Base-by-base conservation (phyloP, 2,113 vertebrate genomes). In the Embiotoca jacksoni region DNA sequence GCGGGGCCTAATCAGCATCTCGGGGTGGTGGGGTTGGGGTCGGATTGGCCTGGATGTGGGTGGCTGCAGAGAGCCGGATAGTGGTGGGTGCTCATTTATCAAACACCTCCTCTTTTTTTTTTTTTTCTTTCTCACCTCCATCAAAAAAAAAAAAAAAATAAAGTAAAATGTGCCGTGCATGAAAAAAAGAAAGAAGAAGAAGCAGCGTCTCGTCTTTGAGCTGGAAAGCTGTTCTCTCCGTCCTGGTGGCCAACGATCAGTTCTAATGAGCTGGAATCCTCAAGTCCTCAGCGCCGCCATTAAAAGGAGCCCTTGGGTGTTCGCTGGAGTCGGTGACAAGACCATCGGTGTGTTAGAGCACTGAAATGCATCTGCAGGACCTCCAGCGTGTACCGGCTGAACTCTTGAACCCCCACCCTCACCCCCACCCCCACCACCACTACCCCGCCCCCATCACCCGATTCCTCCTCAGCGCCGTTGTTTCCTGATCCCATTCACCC, bases 281-380 rank as follows among this genome's bases (percentile, higher is more conserved):
- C 23, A 23, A 69, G 81, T 80, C 63, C 77, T 84, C 72, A 36
- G 2, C 14, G 44, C 80, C 30, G n/a, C 84, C 84, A 88, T 89
- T 89, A 90, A 89, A 88, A 86, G 46, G 83, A 54, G 78, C 91
- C 88, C 83, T 55, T 6, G 80, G 88, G 86, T 81, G 50, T 71
- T 55, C 4, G 71, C 66, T 52, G 11, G 75, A n/a, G 61, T 70
- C 74, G 13, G 66, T 50, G 75, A 72, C 82, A 66, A 63, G 63
- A 66, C 66, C 74, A 49, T 44, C 1, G 71, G 62, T 58, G 78
- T 72, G 78, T 82, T 80, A 74, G 83, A 76, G 69, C 60, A 33
- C 30, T 46, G 73, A 81, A 81, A 86, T 64, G 69, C 79, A 81
- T 8, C 71, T 63, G 49, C 14, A 6, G 7, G 68, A 91, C 83